phyloP scores from a whole-genome alignment of 2,888 invertebrate species.

The Eristalis arbustorum region DNA sequence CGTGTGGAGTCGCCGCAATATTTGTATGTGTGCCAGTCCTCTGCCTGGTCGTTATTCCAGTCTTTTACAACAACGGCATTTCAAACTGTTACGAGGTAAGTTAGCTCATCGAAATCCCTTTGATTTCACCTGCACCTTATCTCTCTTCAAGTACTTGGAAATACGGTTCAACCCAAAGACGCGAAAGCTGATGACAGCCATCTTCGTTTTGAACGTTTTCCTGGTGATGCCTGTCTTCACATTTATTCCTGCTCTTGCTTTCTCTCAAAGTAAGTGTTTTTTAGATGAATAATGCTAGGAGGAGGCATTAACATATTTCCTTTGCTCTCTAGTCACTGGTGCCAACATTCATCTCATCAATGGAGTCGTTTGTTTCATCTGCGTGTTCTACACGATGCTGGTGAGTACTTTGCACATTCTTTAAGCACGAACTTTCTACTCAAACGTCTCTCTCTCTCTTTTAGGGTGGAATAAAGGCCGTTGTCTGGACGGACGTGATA shows the following conservation, averaged over 20 bases:
- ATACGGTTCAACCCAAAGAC: constrained; percentile 76
- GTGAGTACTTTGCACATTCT: constrained; percentile 74
- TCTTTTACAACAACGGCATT: constrained; percentile 81
- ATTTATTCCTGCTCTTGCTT: constrained; percentile 78
- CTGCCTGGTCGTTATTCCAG: constrained; percentile 80
- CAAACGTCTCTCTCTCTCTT: background rate
- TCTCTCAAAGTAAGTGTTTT: constrained; percentile 76
- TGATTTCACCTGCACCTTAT: background rate
- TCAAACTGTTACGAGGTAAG: constrained; percentile 81
- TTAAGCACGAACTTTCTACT: background rate
- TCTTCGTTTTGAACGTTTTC: constrained; percentile 75
- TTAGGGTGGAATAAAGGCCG: constrained; percentile 79
- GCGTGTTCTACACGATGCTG: constrained; percentile 81
- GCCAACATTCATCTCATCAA: constrained; percentile 81
- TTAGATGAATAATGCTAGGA: background rate
- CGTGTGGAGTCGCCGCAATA: constrained; percentile 78
- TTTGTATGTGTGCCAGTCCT: constrained; percentile 76
- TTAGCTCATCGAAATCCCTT: background rate
- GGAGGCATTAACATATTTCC: too few species aligned
- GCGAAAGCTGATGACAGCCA: constrained; percentile 75
- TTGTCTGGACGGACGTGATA: constrained; percentile 80
- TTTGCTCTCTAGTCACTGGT: constrained; percentile 80
- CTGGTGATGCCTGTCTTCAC: constrained; percentile 77
- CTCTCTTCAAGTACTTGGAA: constrained; percentile 76
- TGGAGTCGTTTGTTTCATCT: constrained; percentile 80